These are phyloP conservation scores for Mongoloraphidia duomilia DNA, from an alignment of 2,888 invertebrate genomes.

Conservation along the genomic window DNA sequence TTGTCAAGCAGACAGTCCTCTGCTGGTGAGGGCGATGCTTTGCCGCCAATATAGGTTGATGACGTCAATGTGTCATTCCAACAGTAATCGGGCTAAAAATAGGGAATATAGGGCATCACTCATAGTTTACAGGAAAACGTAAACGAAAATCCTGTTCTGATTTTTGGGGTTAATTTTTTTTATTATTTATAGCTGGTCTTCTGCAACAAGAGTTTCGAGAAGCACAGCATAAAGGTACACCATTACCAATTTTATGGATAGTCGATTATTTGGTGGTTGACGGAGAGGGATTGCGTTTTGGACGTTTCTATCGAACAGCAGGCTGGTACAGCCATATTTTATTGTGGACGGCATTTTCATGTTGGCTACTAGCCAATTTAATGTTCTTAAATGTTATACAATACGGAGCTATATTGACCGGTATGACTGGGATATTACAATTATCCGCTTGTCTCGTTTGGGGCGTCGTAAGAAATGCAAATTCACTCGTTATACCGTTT, in stretches of 20 bases:
- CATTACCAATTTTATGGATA: slow-evolving; percentile 42
- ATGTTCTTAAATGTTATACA: slow-evolving; percentile 35
- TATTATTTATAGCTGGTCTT: slow-evolving; percentile 31
- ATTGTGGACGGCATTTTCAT: slow-evolving; percentile 40
- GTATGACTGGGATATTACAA: slow-evolving; percentile 34
- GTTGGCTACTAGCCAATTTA: slow-evolving; percentile 39
- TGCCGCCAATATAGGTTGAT: no score
- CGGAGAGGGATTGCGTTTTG: slow-evolving; percentile 41
- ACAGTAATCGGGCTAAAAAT: no score
- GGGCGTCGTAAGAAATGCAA: slow-evolving; percentile 33
- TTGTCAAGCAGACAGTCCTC: no score
- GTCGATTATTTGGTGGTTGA: slow-evolving; percentile 47
- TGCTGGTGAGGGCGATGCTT: no score
- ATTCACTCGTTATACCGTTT: slow-evolving; percentile 36
- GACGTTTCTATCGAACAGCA: slow-evolving; percentile 37
- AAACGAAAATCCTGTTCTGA: no score
- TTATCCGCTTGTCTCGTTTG: slow-evolving; percentile 37
- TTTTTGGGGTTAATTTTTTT: no score
- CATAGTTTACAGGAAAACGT: no score
- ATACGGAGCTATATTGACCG: slow-evolving; percentile 35
- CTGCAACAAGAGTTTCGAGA: slow-evolving; percentile 37
- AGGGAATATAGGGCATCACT: no score
- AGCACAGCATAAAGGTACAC: slow-evolving; percentile 37
- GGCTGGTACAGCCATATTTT: slow-evolving; percentile 44
- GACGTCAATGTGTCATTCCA: no score